These are phyloP conservation scores for Vulpes ferrilata DNA, from an alignment of 2,113 vertebrate genomes.

Conservation along the genomic window DNA sequence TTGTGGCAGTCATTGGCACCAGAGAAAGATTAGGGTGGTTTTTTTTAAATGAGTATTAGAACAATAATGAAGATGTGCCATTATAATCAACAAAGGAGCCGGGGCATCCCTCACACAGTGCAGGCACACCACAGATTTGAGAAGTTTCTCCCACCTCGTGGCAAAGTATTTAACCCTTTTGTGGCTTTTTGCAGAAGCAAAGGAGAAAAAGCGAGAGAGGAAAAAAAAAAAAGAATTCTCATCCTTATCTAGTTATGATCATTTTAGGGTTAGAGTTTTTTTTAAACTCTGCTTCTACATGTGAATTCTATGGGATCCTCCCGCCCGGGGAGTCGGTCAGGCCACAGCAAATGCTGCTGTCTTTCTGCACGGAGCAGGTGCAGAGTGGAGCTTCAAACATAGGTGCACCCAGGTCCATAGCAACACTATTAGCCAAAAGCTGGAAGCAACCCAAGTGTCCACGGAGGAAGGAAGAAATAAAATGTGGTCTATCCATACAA, in stretches of 20 bases:
- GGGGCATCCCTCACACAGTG: conserved; percentile 85
- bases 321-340: accelerated
- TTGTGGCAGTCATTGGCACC: conserved; percentile 86
- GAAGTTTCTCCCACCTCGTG: conserved; percentile 86
- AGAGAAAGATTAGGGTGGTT: conserved; percentile 87
- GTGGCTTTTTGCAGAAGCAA: conserved; percentile 60
- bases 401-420: background rate
- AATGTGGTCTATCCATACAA: accelerated
- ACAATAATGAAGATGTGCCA: conserved; percentile 91
- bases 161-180: conserved; percentile 88
- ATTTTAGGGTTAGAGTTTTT: background rate
- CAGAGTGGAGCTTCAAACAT: background rate
- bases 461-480: background rate
- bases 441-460: background rate
- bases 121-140: conserved; percentile 75
- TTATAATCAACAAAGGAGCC: conserved; percentile 87
- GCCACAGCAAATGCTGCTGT: too few relatives aligned
- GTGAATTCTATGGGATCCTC: background rate
- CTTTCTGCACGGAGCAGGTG: background rate
- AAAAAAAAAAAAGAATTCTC: background rate
- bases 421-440: background rate
- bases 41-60: conserved; percentile 84
- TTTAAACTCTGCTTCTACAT: background rate
- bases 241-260: background rate
- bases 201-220: background rate